Evolutionary conservation across 2,113 vertebrate species (phyloP), one percentile per base, ranked within the genome.

Genomic region (Chloroceryle aenea): DNA sequence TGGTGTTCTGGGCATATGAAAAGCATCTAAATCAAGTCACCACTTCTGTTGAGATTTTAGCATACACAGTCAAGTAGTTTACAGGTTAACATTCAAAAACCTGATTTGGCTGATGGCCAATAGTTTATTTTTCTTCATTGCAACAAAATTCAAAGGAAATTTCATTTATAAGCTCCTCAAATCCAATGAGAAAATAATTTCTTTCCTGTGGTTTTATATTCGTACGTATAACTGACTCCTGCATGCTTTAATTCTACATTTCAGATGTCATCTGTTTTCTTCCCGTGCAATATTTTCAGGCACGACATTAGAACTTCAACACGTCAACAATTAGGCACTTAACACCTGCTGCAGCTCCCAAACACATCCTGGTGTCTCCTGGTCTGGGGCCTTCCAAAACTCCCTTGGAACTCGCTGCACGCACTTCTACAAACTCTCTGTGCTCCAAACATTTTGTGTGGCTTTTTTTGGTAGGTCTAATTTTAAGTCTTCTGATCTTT

Each of bases 401-500:
- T 47, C n/a, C 27, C 12, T 58, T 82, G 48, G 63, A 89, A 92
- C 72, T 62, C 10, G 7, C 16, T 66, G 27, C 30, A 62, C 66
- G 38, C 34, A 56, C 0, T 4, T 85, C 62, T 45, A 48, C 58
- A 76, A 82, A 85, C 40, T 72, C n/a, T 32, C 43, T 53, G 19
- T 45, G n/a, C 40, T 89, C 52, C 64, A 86, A 87, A 76, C 18
- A 43, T 48, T 82, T 67, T 69, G 12, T 32, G 30, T 66, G 15
- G 34, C 27, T 91, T 93, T 85, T 91, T 91, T 83, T 62, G 63
- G 40, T 79, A 89, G 58, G 45, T 53, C 78, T 93, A 77, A 90
- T 94, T 93, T 95, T 94, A 96, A 89, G 17, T 74, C 40, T 76
- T 93, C 58, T 89, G 71, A 81, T 91, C 81, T 91, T 76, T 88